A percentile compares a stretch with the other conserved stretches of the same genome.
phyloP scores from a whole-genome alignment of 1,140 invertebrate species.

The Aphaenogaster ashmeadi region DNA sequence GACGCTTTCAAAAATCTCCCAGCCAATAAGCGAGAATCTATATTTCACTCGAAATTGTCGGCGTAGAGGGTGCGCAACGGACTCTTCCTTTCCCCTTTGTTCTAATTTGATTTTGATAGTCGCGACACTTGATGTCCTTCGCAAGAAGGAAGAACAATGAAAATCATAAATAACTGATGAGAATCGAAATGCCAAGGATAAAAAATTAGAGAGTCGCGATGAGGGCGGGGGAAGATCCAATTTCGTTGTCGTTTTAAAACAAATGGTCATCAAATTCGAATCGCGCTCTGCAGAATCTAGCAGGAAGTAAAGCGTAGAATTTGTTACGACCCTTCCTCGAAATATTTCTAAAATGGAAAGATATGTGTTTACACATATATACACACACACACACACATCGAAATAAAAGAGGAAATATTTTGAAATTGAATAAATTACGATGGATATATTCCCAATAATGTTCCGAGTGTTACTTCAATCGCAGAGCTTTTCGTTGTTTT shows the following conservation, averaged over 20 bases:
- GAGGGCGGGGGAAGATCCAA: conserved; percentile 70
- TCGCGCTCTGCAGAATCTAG: conserved; percentile 20
- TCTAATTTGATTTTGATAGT: conserved; percentile 81
- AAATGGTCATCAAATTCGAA: conserved; percentile 78
- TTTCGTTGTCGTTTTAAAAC: conserved; percentile 71
- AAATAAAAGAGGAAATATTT: conserved; percentile 36
- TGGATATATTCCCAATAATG: conserved; percentile 45
- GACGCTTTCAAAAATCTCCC: conserved; percentile 37
- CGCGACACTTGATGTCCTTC: conserved; percentile 41
- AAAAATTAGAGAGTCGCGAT: conserved; percentile 60
- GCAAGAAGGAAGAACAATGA: conserved; percentile 71
- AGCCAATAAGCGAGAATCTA: conserved; percentile 76
- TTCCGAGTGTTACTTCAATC: conserved; percentile 41
- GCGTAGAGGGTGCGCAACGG: conserved; percentile 39
- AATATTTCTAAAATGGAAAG: conserved; percentile 21
- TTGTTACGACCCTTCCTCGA: background rate
- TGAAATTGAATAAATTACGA: conserved; percentile 29
- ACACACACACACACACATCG: background rate
- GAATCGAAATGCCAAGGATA: conserved; percentile 67
- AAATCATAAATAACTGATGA: conserved; percentile 83
- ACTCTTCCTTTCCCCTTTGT: conserved; percentile 55
- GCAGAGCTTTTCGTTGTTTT: conserved; percentile 55
- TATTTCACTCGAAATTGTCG: conserved; percentile 79
- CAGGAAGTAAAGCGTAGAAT: conserved; percentile 7
- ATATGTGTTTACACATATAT: background rate